phyloP scores from a whole-genome alignment of 1,140 invertebrate genomes.

The Sitobion miscanthi region DNA sequence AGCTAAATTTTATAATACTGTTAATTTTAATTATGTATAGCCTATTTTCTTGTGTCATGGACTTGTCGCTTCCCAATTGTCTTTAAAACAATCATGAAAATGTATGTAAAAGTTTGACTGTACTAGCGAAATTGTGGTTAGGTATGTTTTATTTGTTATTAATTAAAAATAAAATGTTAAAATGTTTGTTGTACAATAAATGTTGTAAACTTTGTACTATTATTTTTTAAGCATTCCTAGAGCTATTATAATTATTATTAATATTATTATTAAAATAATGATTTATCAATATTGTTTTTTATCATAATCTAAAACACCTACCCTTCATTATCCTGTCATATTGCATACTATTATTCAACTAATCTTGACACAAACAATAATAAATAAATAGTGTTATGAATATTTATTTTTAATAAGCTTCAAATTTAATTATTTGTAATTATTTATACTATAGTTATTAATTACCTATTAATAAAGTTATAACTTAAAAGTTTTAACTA shows the following conservation, averaged over 20 bases:
- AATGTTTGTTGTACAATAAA: slow-evolving; percentile 52
- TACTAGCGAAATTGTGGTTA: slow-evolving; percentile 41
- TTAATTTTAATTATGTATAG: slow-evolving; percentile 32
- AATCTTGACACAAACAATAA: not conserved
- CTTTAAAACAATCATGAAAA: slow-evolving; percentile 51
- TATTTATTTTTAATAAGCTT: slow-evolving; percentile 1
- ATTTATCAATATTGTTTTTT: slow-evolving; percentile 16
- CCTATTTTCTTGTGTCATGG: slow-evolving; percentile 27
- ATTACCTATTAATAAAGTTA: not conserved
- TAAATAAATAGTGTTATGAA: not conserved
- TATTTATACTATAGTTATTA: not conserved
- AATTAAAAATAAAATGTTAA: slow-evolving; percentile 37
- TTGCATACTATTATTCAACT: not conserved
- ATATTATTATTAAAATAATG: slow-evolving; percentile 49
- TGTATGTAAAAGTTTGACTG: slow-evolving; percentile 47
- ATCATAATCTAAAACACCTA: not conserved
- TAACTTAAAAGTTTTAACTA: slow-evolving; percentile 61
- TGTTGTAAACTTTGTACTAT: slow-evolving; percentile 47
- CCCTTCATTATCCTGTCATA: not conserved
- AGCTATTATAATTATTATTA: slow-evolving; percentile 38
- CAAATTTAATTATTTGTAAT: not conserved
- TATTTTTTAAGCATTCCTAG: slow-evolving; percentile 54
- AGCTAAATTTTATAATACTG: slow-evolving; percentile 23
- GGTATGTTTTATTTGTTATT: slow-evolving; percentile 45
- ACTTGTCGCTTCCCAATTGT: slow-evolving; percentile 47